phyloP scores from a whole-genome alignment of 2,113 vertebrate genomes.

The Poecilia latipinna region DNA sequence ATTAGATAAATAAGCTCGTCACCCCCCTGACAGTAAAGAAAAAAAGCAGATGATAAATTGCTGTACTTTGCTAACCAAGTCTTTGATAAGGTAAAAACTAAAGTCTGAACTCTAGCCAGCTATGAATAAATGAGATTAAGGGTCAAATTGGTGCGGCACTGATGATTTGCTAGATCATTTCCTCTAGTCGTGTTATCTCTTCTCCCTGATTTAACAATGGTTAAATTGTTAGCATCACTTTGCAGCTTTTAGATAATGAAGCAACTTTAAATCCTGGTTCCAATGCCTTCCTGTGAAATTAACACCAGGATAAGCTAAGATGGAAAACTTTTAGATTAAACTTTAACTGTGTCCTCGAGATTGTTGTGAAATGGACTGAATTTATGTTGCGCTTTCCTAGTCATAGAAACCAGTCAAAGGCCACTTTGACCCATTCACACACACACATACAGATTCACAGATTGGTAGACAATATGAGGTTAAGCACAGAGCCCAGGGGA shows the following conservation, averaged over 20 bases:
- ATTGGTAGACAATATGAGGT: background rate
- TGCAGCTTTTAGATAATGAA: constrained; percentile 50
- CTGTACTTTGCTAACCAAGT: constrained; percentile 7
- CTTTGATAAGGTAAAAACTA: constrained; percentile 39
- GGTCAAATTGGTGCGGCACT: too few relatives aligned
- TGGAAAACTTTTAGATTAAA: constrained; percentile 21
- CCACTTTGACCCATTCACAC: too few relatives aligned
- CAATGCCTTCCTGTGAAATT: constrained; percentile 47
- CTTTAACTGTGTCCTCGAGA: constrained; percentile 2
- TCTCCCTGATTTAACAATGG: constrained; percentile 43
- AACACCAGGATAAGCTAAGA: constrained; percentile 45
- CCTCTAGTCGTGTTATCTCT: constrained; percentile 42
- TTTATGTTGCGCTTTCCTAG: too few relatives aligned
- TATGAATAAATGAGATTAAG: too few relatives aligned
- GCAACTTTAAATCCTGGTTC: constrained; percentile 10
- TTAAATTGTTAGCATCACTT: constrained; percentile 37
- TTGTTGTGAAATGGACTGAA: too few relatives aligned
- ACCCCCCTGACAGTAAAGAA: too few relatives aligned
- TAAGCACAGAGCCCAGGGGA: background rate
- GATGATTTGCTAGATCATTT: background rate
- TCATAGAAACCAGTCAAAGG: too few relatives aligned
- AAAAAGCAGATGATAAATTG: constrained; percentile 6
- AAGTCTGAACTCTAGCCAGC: background rate
- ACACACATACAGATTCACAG: too few relatives aligned
- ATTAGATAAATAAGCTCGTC: too few relatives aligned